Evolutionary conservation across 2,113 vertebrate species (phyloP).

Genomic region (Guaruba guarouba): DNA sequence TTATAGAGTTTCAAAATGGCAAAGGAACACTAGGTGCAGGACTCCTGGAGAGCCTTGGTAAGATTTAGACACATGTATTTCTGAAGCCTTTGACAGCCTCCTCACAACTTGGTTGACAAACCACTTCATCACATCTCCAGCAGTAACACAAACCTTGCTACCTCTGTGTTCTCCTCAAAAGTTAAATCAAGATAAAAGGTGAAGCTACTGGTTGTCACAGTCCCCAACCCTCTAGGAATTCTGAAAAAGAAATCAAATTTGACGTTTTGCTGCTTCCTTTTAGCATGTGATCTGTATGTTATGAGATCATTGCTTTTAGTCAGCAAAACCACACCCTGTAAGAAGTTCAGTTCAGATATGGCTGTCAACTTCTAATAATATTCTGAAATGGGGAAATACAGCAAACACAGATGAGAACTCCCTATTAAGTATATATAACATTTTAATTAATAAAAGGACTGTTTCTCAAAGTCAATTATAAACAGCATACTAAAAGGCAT

Average conservation of each 20-base stretch:
- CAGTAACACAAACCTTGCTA: background rate
- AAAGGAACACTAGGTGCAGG: background rate
- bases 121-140: background rate
- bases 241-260: background rate
- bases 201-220: background rate
- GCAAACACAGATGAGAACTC: background rate
- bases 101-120: background rate
- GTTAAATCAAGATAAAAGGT: background rate
- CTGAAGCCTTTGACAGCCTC: background rate
- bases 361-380: background rate
- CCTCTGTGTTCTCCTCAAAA: background rate
- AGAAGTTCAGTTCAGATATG: background rate
- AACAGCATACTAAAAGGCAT: background rate
- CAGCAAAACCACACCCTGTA: background rate
- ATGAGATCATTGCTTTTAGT: background rate
- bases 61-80: background rate
- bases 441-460: background rate
- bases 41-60: background rate
- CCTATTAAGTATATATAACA: background rate
- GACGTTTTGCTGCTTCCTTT: background rate
- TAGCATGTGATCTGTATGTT: background rate
- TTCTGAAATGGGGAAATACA: background rate
- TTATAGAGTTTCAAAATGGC: background rate
- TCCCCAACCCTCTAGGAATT: background rate
- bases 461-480: background rate